Base-by-base conservation (phyloP, 1,140 invertebrate species). In the Chrysomallon squamiferum region DNA sequence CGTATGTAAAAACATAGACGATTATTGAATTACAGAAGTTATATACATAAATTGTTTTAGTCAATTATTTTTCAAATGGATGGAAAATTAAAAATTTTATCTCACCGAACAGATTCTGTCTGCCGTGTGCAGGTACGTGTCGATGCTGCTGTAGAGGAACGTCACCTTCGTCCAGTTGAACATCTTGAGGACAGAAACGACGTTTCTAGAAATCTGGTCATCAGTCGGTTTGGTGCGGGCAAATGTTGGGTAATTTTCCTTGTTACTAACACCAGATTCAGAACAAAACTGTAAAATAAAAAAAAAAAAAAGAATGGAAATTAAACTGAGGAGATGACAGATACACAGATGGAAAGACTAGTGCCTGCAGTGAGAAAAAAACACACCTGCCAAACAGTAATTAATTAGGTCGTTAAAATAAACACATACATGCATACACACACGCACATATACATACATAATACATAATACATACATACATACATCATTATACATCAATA, bases 121-220 rank as follows among this genome's bases (percentile, higher is more conserved):
- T 4, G 78, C 81, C 18, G 76, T 77, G 32, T 76, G 69, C 13
- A 65, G 59, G 25, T 74, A 73, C n/a, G 71, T 67, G 13, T 62
- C 45, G 20, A 64, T 61, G 11, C 68, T 62, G 11, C 65, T 94
- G 70, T 93, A 92, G 20, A 98, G 88, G 65, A 98, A 94, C 11
- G 93, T 92, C 84, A 98, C 97, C 83, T 95, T 96, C 62, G 92
- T 90, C 96, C 96, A 98, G 68, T 92, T 90, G 84, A 95, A 96
- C 85, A 96, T 93, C 38, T 90, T 88, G 63, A 98, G 85, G 54
- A 98, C 86, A 0, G 95, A 91, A 77, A 97, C 92, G 56, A 98
- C 91, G 43, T 95, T 97, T 86, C 95, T 95, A 41, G 94, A 95
- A 38, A 97, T 94, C 90, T 94, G 94, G 41, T 91, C 94, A 78